Evolutionary conservation across 2,888 invertebrate species (phyloP).

Genomic region (Orthosia cruda): DNA sequence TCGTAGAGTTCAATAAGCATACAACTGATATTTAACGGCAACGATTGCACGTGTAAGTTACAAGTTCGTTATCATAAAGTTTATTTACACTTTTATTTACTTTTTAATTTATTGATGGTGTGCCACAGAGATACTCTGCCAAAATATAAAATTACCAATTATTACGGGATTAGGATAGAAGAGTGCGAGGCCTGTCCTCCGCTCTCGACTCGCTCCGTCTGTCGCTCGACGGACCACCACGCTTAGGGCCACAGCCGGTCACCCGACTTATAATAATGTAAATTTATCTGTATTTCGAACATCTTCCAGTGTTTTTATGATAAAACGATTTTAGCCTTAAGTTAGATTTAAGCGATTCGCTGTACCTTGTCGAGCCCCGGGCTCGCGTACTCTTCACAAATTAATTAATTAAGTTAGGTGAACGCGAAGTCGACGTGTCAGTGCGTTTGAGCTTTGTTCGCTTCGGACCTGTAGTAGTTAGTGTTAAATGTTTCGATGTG

Average conservation of each 20-base stretch:
- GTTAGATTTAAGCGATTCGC: slow-evolving; percentile 86
- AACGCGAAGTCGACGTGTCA: slow-evolving; percentile 83
- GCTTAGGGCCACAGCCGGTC: slow-evolving; percentile 40
- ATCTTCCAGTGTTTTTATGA: slow-evolving; percentile 91
- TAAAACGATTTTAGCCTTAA: slow-evolving; percentile 87
- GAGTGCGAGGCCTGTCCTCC: slow-evolving; percentile 59
- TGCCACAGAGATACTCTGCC: slow-evolving; percentile 92
- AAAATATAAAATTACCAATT: slow-evolving; percentile 91
- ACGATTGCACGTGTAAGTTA: slow-evolving; percentile 90
- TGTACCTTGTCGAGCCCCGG: slow-evolving; percentile 86
- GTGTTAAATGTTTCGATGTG: slow-evolving; percentile 89
- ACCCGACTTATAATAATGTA: slow-evolving; percentile 80
- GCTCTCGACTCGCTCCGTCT: slow-evolving; percentile 66
- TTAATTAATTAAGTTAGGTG: slow-evolving; percentile 85
- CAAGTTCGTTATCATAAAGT: slow-evolving; percentile 90
- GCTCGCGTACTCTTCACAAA: slow-evolving; percentile 89
- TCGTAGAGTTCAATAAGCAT: slow-evolving; percentile 87
- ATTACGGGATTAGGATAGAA: slow-evolving; percentile 78
- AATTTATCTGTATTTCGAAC: slow-evolving; percentile 86
- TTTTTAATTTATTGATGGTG: slow-evolving; percentile 91
- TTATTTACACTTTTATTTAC: slow-evolving; percentile 91
- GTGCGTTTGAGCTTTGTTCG: slow-evolving; percentile 84
- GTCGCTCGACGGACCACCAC: slow-evolving; percentile 26
- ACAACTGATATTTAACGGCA: slow-evolving; percentile 90
- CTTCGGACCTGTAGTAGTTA: slow-evolving; percentile 88